Conservation (phyloP, 1,140 invertebrate species). For the Apis cerana region DNA sequence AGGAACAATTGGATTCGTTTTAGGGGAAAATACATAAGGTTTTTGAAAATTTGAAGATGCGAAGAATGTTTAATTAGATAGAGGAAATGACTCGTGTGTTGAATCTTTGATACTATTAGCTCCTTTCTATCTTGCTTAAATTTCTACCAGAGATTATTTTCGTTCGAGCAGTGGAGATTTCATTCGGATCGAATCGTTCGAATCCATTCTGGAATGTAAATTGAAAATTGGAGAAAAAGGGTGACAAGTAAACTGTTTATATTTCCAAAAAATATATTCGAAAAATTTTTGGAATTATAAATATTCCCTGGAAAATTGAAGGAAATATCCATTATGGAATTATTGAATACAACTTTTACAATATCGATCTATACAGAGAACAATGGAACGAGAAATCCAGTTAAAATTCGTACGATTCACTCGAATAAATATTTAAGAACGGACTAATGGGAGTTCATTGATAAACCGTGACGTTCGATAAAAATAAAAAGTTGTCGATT, state of each 20-base stretch:
- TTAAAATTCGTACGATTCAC: background rate
- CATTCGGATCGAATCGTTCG: too few relatives aligned
- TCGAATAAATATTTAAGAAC: slow-evolving; percentile 26
- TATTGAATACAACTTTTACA: too few relatives aligned
- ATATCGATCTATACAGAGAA: background rate
- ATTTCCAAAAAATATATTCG: too few relatives aligned
- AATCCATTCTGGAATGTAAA: too few relatives aligned
- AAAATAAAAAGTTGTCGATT: slow-evolving; percentile 4
- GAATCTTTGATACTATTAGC: background rate
- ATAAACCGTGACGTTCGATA: background rate
- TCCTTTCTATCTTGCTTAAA: background rate
- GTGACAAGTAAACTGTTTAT: too few relatives aligned
- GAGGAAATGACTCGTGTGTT: background rate
- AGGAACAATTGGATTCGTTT: too few relatives aligned
- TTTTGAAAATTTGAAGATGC: background rate
- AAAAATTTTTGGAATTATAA: too few relatives aligned
- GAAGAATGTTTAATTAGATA: background rate
- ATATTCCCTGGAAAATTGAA: too few relatives aligned
- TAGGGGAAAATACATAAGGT: too few relatives aligned
- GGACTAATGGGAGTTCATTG: background rate
- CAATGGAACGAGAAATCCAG: background rate
- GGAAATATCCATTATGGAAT: too few relatives aligned
- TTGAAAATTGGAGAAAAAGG: too few relatives aligned
- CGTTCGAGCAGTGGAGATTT: background rate
- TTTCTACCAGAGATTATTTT: background rate